Percentiles rank a stretch among this genome's conserved stretches.
phyloP scores from a whole-genome alignment of 2,888 invertebrate genomes.

The Pollenia griseotomentosa region DNA sequence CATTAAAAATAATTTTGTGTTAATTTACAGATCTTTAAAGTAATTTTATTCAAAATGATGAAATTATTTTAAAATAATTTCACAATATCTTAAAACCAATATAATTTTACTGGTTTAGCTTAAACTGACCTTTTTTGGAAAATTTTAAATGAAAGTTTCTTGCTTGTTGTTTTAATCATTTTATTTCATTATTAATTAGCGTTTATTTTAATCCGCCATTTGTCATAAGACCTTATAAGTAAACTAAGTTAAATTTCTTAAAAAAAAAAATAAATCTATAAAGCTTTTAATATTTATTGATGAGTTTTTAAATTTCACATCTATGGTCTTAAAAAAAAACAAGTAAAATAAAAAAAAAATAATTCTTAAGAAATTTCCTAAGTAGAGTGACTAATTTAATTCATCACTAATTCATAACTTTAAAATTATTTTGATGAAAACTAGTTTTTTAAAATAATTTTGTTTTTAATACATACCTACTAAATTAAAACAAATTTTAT shows the following conservation, averaged over 20 bases:
- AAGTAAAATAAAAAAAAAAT: background rate
- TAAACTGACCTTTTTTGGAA: slow-evolving; percentile 31
- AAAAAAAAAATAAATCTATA: slow-evolving; percentile 11
- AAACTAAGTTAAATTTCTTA: background rate
- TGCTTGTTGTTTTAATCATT: background rate
- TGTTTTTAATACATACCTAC: no score
- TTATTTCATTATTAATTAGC: slow-evolving; percentile 1
- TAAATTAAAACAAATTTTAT: no score
- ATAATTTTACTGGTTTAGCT: slow-evolving; percentile 37
- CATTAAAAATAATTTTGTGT: no score
- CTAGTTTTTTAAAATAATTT: no score
- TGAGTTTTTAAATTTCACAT: background rate
- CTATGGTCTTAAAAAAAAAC: background rate
- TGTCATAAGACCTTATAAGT: slow-evolving; percentile 41
- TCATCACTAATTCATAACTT: no score
- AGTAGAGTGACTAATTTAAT: background rate
- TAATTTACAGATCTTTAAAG: background rate
- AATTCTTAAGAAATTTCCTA: background rate
- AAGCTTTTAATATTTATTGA: background rate
- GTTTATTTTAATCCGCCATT: slow-evolving; percentile 11
- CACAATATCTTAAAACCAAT: slow-evolving; percentile 35
- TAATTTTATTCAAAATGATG: slow-evolving; percentile 1
- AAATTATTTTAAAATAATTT: slow-evolving; percentile 40
- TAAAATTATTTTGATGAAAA: no score
- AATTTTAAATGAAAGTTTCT: background rate